A percentile compares a stretch with the other conserved stretches of the same genome.
Conservation (phyloP, 2,113 vertebrate genomes). For the Pseudorasbora parva region DNA sequence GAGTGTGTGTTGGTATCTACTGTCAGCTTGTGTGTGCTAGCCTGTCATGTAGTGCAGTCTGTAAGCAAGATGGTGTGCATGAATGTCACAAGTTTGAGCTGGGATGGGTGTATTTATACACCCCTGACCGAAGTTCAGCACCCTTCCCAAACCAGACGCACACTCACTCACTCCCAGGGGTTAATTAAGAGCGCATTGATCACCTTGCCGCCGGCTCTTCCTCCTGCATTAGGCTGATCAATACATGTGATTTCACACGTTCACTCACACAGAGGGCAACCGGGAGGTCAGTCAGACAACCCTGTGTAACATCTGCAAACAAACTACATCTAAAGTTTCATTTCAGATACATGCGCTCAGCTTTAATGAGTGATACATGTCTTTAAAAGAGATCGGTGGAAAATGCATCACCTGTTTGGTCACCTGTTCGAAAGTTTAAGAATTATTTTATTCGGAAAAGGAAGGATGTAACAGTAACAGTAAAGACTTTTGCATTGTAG, state of each 20-base stretch:
- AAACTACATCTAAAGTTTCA: not conserved
- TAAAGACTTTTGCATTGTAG: too few species aligned
- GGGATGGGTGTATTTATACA: slow-evolving; percentile 71
- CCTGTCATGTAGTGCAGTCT: slow-evolving; percentile 8
- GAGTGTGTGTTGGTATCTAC: not conserved
- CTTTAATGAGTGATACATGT: not conserved
- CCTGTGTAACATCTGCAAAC: not conserved
- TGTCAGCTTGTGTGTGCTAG: not conserved
- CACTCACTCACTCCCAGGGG: slow-evolving; percentile 44
- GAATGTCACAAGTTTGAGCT: slow-evolving; percentile 49
- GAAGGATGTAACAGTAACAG: too few species aligned
- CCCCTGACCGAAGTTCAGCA: slow-evolving; percentile 56
- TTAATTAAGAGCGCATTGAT: slow-evolving; percentile 80
- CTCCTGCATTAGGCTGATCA: slow-evolving; percentile 78
- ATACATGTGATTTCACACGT: slow-evolving; percentile 76
- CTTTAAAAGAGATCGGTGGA: not conserved
- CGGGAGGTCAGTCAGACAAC: slow-evolving; percentile 13
- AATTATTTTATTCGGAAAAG: too few species aligned
- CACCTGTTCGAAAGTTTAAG: not conserved
- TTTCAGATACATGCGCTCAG: not conserved
- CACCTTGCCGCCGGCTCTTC: slow-evolving; percentile 74
- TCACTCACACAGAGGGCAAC: slow-evolving; percentile 54
- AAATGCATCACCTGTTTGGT: not conserved
- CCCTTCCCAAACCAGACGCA: slow-evolving; percentile 34
- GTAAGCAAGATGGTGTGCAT: slow-evolving; percentile 27